These are phyloP conservation scores for Hyppa rectilinea DNA, from an alignment of 2,888 invertebrate species.

Conservation along the genomic window DNA sequence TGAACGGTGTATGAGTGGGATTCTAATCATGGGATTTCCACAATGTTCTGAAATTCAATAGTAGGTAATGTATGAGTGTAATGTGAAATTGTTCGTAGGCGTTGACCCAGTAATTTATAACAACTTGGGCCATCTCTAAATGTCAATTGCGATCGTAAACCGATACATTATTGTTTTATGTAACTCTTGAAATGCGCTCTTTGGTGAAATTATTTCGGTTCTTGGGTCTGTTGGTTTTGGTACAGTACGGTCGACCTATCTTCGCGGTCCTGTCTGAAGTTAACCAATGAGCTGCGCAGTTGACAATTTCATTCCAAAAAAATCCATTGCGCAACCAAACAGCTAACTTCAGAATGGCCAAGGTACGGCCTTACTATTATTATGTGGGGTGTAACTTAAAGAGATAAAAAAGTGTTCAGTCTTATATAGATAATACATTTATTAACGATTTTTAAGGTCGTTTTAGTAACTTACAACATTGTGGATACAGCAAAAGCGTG, in stretches of 20 bases:
- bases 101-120: slow-evolving; percentile 37
- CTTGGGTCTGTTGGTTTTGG: background rate
- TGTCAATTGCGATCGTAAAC: slow-evolving; percentile 57
- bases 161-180: slow-evolving; percentile 53
- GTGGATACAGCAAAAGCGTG: background rate
- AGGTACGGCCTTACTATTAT: too few relatives aligned
- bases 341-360: too few relatives aligned
- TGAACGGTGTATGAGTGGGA: background rate
- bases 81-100: slow-evolving; percentile 35
- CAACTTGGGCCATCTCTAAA: slow-evolving; percentile 38
- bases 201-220: slow-evolving; percentile 11
- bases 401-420: too few relatives aligned
- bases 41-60: slow-evolving; percentile 26
- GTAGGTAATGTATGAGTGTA: background rate
- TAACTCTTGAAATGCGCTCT: slow-evolving; percentile 23
- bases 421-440: too few relatives aligned
- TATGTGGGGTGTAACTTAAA: too few relatives aligned
- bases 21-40: background rate
- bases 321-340: too few relatives aligned
- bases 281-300: too few relatives aligned
- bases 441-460: too few relatives aligned
- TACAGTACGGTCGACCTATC: too few relatives aligned
- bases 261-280: too few relatives aligned
- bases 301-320: too few relatives aligned
- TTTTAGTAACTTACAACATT: too few relatives aligned